Percentiles rank a stretch among this genome's conserved stretches.
Evolutionary conservation across 2,113 vertebrate species (phyloP).

Genomic region (Montifringilla adamsi): DNA sequence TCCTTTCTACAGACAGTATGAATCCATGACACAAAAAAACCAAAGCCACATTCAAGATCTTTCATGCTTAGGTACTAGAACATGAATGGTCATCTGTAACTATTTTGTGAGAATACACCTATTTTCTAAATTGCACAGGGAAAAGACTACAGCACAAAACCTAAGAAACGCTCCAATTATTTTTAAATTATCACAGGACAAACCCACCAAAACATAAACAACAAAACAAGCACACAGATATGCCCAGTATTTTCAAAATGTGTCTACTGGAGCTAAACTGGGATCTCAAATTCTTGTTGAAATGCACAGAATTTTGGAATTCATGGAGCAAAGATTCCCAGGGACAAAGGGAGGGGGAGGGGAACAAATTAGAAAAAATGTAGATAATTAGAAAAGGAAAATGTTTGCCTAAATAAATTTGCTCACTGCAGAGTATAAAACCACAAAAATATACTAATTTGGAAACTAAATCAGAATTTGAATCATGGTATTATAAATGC

Average conservation of each 20-base stretch:
- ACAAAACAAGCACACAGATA: background rate
- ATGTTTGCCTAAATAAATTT: background rate
- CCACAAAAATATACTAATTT: background rate
- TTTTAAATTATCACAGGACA: background rate
- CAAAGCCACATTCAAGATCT: background rate
- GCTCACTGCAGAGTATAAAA: background rate
- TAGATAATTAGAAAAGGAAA: background rate
- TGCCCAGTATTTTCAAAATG: background rate
- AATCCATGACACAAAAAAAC: background rate
- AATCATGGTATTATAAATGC: background rate
- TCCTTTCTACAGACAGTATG: background rate
- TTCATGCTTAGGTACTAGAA: background rate
- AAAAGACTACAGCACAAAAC: background rate
- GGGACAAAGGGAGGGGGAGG: fast-evolving
- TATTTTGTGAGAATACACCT: background rate
- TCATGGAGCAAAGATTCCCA: background rate
- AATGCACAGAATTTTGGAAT: background rate
- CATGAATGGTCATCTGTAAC: background rate
- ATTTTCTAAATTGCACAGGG: background rate
- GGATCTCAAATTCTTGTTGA: background rate
- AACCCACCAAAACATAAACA: background rate
- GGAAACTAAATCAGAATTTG: background rate
- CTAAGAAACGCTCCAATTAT: background rate
- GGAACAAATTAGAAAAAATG: background rate
- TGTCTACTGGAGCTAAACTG: background rate